These are phyloP conservation scores for Anolis carolinensis DNA, from an alignment of 2,113 vertebrate genomes.

Conservation along the genomic window DNA sequence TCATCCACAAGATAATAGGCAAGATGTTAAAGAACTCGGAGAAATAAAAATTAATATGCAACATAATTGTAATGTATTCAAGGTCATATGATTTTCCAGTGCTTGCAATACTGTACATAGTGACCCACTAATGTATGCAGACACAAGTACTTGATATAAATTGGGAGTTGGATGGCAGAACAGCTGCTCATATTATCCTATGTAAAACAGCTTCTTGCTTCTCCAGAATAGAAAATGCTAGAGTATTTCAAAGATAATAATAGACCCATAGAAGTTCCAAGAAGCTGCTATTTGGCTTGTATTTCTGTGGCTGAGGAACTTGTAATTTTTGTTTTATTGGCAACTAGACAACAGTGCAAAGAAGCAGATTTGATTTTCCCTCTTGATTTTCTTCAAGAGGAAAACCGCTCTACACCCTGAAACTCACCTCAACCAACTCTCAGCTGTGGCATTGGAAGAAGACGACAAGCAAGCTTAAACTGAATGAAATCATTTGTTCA, in stretches of 20 bases:
- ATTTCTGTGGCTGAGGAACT: background rate
- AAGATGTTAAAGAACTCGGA: conserved; percentile 5
- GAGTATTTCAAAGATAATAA: conserved; percentile 13
- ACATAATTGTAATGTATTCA: background rate
- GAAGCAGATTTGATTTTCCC: background rate
- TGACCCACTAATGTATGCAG: background rate
- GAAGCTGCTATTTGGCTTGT: background rate
- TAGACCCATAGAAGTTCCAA: background rate
- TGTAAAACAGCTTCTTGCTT: background rate
- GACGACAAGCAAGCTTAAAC: background rate
- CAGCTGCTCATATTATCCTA: background rate
- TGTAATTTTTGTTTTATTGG: background rate
- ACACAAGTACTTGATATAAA: conserved; percentile 1
- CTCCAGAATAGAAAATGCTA: background rate
- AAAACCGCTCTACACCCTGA: background rate
- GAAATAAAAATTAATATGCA: conserved; percentile 21
- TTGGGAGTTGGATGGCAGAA: conserved; percentile 7
- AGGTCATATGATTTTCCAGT: conserved; percentile 19
- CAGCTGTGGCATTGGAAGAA: background rate
- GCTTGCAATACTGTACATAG: conserved; percentile 18
- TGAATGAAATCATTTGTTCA: background rate
- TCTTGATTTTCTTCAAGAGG: background rate
- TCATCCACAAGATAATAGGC: background rate
- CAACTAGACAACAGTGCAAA: background rate
- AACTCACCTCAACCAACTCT: background rate